A percentile compares a stretch with the other conserved stretches of the same genome.
Evolutionary conservation across 37 sponge, comb jelly and placozoan genomes (phyloP).

Genomic region (Spongilla lacustris): DNA sequence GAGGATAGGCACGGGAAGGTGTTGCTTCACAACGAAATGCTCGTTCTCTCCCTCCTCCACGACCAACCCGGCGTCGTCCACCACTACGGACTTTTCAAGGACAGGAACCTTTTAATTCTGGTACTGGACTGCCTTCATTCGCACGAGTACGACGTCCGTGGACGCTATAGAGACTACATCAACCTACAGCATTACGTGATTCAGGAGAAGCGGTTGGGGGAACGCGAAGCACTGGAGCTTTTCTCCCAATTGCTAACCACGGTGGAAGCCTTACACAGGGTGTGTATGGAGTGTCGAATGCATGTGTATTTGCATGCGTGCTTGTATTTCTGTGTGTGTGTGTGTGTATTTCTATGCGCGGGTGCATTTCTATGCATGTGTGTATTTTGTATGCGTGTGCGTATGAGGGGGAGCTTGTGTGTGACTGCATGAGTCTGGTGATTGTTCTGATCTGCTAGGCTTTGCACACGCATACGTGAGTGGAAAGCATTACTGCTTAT

Average conservation of each 20-base stretch:
- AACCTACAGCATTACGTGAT: conserved; percentile 88
- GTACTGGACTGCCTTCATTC: conserved; percentile 66
- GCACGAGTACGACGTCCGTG: conserved; percentile 50
- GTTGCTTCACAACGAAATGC: conserved; percentile 79
- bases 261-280: conserved; percentile 65
- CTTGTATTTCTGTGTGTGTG: too few relatives aligned
- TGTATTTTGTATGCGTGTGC: too few relatives aligned
- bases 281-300: not conserved
- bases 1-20: conserved; percentile 64
- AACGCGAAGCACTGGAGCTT: conserved; percentile 65
- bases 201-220: conserved; percentile 55
- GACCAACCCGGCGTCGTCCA: conserved; percentile 70
- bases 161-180: conserved; percentile 43
- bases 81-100: conserved; percentile 69
- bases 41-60: conserved; percentile 65
- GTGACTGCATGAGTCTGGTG: too few relatives aligned
- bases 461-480: not conserved
- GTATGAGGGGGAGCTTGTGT: not conserved
- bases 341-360: too few relatives aligned
- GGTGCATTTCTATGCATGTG: too few relatives aligned
- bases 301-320: too few relatives aligned
- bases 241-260: conserved; percentile 50
- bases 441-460: not conserved
- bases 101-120: conserved; percentile 51
- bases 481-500: not conserved